A percentile compares a stretch with the other conserved stretches of the same genome.
Conservation (phyloP, 2,113 vertebrate genomes). For the Poeciliopsis occidentalis region DNA sequence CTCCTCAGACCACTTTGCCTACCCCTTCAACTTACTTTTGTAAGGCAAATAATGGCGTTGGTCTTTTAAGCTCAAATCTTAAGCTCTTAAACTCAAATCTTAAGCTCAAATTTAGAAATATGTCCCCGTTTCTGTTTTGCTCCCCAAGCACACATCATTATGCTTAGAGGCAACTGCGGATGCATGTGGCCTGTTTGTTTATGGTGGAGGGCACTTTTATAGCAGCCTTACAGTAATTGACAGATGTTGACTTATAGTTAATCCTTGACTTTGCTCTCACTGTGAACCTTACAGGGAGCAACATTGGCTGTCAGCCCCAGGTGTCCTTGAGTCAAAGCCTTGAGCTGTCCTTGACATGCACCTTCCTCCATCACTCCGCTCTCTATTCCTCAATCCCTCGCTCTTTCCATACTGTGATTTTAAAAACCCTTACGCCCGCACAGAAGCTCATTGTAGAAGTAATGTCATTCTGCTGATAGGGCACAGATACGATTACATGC, state of each 20-base stretch:
- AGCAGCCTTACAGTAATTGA: conserved; percentile 43
- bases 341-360: conserved; percentile 70
- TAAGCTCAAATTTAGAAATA: neutral
- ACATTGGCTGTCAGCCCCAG: conserved; percentile 41
- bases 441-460: conserved; percentile 31
- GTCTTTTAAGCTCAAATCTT: neutral
- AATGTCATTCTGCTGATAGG: conserved; percentile 66
- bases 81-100: too few relatives aligned
- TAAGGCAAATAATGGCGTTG: too few relatives aligned
- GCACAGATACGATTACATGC: conserved; percentile 49
- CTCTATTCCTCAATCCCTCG: conserved; percentile 6
- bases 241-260: conserved; percentile 61
- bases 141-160: conserved; percentile 17
- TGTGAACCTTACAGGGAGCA: conserved; percentile 37
- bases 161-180: conserved; percentile 25
- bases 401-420: conserved; percentile 25
- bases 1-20: too few relatives aligned
- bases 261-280: conserved; percentile 58
- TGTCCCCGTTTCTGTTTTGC: neutral
- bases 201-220: conserved; percentile 29
- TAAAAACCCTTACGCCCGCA: conserved; percentile 34
- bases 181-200: conserved; percentile 37
- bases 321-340: conserved; percentile 70
- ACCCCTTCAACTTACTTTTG: too few relatives aligned
- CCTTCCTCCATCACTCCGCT: conserved; percentile 10